These are phyloP conservation scores for Podargus strigoides DNA, from an alignment of 2,797 vertebrate species.

Conservation along the genomic window DNA sequence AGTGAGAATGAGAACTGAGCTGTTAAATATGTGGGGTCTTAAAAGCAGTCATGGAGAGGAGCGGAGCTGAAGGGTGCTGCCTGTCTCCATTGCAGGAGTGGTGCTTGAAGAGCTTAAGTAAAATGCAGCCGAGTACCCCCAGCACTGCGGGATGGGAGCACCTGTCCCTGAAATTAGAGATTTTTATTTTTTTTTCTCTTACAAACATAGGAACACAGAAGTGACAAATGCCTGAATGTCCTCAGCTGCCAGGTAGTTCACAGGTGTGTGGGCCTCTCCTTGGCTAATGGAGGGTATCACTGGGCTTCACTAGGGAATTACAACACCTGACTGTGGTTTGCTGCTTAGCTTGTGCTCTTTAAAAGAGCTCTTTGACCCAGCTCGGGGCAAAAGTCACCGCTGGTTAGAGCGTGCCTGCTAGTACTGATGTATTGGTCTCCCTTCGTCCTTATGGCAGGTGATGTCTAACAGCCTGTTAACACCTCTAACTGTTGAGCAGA, in stretches of 20 bases:
- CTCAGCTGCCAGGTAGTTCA: background rate
- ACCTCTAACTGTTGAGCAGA: background rate
- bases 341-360: background rate
- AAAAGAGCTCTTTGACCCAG: background rate
- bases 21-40: background rate
- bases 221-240: background rate
- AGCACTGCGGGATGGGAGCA: accelerated
- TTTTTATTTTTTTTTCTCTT: background rate
- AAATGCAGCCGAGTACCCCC: background rate
- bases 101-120: background rate
- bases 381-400: background rate
- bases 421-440: accelerated
- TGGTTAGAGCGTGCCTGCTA: background rate
- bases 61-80: background rate
- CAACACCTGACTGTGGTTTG: accelerated
- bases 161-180: background rate
- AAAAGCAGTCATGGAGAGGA: accelerated
- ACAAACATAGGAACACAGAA: background rate
- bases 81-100: background rate
- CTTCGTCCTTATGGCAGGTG: accelerated
- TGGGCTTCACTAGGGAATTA: background rate
- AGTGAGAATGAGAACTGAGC: background rate
- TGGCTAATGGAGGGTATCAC: background rate
- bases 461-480: background rate
- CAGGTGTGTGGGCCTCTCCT: background rate